Evolutionary conservation across 2,113 vertebrate species (phyloP).

Genomic region (Hypocryptadius cinnamomeus): DNA sequence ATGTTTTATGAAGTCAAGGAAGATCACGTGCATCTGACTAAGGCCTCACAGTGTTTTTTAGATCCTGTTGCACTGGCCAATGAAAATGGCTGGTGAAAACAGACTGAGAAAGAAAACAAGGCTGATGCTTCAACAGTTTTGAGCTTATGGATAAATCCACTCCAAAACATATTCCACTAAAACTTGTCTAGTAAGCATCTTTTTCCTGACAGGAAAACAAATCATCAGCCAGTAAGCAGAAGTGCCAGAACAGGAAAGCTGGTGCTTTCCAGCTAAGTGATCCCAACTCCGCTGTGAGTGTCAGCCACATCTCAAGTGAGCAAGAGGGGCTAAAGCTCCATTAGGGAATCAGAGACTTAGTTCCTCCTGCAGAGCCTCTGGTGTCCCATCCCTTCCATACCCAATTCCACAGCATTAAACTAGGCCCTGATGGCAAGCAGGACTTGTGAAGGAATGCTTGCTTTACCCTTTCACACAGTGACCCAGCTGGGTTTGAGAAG

Average conservation of each 20-base stretch:
- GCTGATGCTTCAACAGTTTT: not conserved
- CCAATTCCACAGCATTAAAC: not conserved
- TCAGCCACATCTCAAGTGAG: not conserved
- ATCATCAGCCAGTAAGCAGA: not conserved
- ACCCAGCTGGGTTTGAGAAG: not conserved
- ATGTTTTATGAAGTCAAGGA: not conserved
- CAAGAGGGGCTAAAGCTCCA: not conserved
- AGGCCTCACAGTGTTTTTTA: not conserved
- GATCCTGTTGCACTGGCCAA: not conserved
- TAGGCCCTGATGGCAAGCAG: not conserved
- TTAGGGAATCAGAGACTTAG: not conserved
- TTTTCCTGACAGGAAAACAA: not conserved
- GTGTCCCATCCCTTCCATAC: fast-evolving
- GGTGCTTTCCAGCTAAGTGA: not conserved
- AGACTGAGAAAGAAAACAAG: not conserved
- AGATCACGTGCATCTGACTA: not conserved
- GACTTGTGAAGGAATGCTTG: not conserved
- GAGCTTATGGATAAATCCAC: not conserved
- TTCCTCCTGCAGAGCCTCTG: not conserved
- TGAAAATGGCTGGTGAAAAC: not conserved
- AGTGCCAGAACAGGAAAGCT: not conserved
- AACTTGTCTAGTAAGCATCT: not conserved
- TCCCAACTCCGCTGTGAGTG: not conserved
- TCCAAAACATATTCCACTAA: not conserved
- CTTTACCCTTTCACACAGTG: not conserved